These are phyloP conservation scores for Mirounga angustirostris DNA, from an alignment of 2,113 vertebrate species.

Conservation along the genomic window DNA sequence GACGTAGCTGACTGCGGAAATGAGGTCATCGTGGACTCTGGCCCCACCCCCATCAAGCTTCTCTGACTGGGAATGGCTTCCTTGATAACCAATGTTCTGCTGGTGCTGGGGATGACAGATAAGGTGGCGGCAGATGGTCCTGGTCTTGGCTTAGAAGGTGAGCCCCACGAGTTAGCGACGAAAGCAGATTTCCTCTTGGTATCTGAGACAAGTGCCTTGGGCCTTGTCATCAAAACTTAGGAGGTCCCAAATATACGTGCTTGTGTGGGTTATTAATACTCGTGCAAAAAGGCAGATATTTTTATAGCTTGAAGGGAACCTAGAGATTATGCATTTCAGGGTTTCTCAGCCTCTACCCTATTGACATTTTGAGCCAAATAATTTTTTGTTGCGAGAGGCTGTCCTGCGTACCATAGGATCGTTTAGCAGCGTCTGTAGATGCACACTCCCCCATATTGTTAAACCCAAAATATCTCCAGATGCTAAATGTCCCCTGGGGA, in stretches of 20 bases:
- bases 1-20: background rate
- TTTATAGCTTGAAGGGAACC: background rate
- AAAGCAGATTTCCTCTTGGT: background rate
- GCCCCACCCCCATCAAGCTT: background rate
- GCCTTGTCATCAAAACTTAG: slow-evolving; percentile 11
- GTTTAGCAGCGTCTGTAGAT: background rate
- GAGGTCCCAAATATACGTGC: background rate
- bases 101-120: background rate
- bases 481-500: background rate
- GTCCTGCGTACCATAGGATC: background rate
- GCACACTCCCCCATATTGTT: background rate
- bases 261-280: background rate
- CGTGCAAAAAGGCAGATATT: background rate
- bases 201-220: background rate
- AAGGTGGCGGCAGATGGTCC: background rate
- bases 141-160: background rate
- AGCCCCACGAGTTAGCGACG: background rate
- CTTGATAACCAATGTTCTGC: background rate
- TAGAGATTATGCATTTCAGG: background rate
- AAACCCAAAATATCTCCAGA: background rate
- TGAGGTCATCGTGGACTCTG: background rate
- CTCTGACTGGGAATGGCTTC: background rate
- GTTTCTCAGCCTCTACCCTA: background rate
- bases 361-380: background rate
- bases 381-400: background rate